Base-by-base conservation (phyloP, 2,888 invertebrate species). In the Dyspetes luteomarginatus region DNA sequence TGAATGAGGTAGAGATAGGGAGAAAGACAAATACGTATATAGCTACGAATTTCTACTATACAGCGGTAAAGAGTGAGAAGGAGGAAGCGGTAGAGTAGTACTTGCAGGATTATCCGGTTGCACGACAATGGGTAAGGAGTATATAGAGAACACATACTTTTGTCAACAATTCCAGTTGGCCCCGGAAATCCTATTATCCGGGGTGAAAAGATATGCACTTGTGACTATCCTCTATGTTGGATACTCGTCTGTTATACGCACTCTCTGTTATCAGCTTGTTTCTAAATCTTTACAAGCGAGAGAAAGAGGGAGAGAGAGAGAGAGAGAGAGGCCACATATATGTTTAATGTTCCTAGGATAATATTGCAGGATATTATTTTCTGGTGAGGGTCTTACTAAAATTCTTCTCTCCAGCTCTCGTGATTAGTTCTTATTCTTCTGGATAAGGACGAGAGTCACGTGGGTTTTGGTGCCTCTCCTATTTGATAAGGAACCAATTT, bases 141-240 rank as follows among this genome's bases (percentile, higher is more conserved):
- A 3, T 9, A 58, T 17, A 9, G 3, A 15, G 17, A 52, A 12
- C 4, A 12, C 3, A 9, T 52, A 9, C 62, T 52, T 28, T 62
- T 30, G 62, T 22, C 15, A 48, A n/a, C 48, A 7, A n/a, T 17
- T 17, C 48, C 48, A 15, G 5, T 48, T 48, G 1, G 4, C 36
- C 12, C 60, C 67, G 67, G 75, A 67, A 68, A 75, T 67, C 50
- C 75, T 67, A 67, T 68, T 75, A 75, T 67, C 43, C 41, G 7
- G 41, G 50, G 24, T 60, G 67, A 67, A 72, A 56, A 64, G 48
- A 48, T 48, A 62, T 36, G 67, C 50, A 67, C 75, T 67, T 67
- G 75, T 41, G 26, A 58, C 48, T 15, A 19, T 48, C 19, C 56
- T 19, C 17, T 17, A 5, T 48, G 48, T 17, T 36, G 41, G 58